These are phyloP conservation scores for Hyposmocoma kahamanoa DNA, from an alignment of 1,140 invertebrate genomes.

Conservation along the genomic window DNA sequence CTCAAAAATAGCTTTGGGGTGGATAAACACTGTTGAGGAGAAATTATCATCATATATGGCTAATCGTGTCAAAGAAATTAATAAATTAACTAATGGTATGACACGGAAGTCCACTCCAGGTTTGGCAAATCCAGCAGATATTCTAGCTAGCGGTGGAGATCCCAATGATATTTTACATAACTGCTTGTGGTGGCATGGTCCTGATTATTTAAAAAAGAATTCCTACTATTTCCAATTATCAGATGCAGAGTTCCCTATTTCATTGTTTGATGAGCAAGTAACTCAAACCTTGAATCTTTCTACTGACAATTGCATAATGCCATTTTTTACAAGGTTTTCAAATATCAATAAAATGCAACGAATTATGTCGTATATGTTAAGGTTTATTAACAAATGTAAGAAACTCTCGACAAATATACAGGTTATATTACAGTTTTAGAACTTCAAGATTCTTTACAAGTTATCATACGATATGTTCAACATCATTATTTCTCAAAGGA, in stretches of 20 bases:
- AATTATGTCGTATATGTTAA: no score
- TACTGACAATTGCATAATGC: not conserved
- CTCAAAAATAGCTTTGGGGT: slow-evolving; percentile 5
- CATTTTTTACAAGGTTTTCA: slow-evolving; percentile 1
- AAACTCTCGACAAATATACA: not conserved
- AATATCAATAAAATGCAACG: slow-evolving; percentile 6
- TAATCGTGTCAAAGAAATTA: slow-evolving; percentile 9
- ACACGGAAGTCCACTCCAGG: not conserved
- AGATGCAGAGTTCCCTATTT: not conserved
- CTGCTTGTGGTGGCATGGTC: slow-evolving; percentile 3
- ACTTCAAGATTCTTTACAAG: not conserved
- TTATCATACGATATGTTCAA: slow-evolving; percentile 5
- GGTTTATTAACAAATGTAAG: no score
- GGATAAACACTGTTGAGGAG: not conserved
- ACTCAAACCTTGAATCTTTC: not conserved
- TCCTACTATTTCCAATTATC: slow-evolving; percentile 5
- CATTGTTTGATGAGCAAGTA: not conserved
- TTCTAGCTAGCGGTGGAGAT: slow-evolving; percentile 2
- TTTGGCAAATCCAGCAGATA: slow-evolving; percentile 3
- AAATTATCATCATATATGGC: slow-evolving; percentile 4
- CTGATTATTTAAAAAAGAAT: not conserved
- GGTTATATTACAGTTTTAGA: not conserved
- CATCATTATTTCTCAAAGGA: slow-evolving; percentile 8
- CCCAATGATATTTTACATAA: not conserved
- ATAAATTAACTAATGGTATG: not conserved